Conservation (phyloP, 2,888 invertebrate species). For the Lasioglossum vierecki region DNA sequence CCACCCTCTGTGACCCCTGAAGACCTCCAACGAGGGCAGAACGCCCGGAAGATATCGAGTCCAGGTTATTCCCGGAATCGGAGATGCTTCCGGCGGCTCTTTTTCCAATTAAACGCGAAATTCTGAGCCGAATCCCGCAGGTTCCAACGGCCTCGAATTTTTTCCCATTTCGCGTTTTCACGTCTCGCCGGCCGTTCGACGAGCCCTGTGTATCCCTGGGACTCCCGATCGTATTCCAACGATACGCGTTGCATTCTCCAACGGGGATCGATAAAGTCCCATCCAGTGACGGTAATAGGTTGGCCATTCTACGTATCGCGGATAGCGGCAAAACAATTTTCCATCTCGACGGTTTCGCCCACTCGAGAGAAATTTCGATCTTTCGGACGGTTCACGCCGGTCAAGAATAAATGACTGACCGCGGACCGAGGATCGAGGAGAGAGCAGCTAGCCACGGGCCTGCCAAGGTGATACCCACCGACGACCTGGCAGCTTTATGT, state of each 20-base stretch:
- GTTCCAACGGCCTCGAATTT: slow-evolving; percentile 26
- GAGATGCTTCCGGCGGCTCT: neutral
- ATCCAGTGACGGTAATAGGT: slow-evolving; percentile 65
- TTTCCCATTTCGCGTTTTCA: slow-evolving; percentile 71
- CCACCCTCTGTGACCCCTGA: neutral
- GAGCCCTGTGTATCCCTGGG: slow-evolving; percentile 44
- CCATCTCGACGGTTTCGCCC: slow-evolving; percentile 66
- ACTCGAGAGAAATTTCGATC: slow-evolving; percentile 68
- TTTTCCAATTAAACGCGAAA: slow-evolving; percentile 70
- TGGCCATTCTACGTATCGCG: slow-evolving; percentile 50
- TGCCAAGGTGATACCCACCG: slow-evolving; percentile 21
- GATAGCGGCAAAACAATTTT: slow-evolving; percentile 72
- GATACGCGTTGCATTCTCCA: slow-evolving; percentile 66
- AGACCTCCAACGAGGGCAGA: neutral
- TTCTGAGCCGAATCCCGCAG: slow-evolving; percentile 24
- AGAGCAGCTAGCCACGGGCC: slow-evolving; percentile 4
- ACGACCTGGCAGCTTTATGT: slow-evolving; percentile 1
- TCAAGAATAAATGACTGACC: slow-evolving; percentile 66
- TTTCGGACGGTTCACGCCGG: slow-evolving; percentile 51
- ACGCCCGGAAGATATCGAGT: slow-evolving; percentile 49
- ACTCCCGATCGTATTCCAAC: slow-evolving; percentile 48
- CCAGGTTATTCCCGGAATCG: slow-evolving; percentile 15
- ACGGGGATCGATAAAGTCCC: slow-evolving; percentile 70
- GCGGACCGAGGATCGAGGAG: neutral
- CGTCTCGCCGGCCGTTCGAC: slow-evolving; percentile 66